A percentile compares a stretch with the other conserved stretches of the same genome.
These are phyloP conservation scores for Riparia riparia DNA, from an alignment of 2,113 vertebrate genomes.

Conservation along the genomic window DNA sequence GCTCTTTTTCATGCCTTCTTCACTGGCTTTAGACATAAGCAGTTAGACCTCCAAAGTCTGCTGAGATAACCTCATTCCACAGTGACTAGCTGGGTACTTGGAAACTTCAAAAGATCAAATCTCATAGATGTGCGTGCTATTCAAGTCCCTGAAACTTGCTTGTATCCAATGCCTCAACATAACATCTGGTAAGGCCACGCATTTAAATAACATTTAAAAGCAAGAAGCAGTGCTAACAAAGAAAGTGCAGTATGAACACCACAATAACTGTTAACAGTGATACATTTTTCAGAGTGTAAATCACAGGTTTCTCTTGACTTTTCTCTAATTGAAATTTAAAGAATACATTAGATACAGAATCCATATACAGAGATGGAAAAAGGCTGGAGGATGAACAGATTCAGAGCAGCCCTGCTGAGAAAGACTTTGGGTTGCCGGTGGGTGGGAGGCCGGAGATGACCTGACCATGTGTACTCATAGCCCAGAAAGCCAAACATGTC, in stretches of 20 bases:
- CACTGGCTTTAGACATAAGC: background rate
- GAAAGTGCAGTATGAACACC: background rate
- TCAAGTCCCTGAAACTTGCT: background rate
- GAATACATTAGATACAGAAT: background rate
- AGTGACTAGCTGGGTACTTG: background rate
- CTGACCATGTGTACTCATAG: rapidly evolving
- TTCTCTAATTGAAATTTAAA: background rate
- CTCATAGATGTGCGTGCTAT: background rate
- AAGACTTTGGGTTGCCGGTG: rapidly evolving
- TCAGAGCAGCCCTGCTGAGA: background rate
- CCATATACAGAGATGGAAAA: background rate
- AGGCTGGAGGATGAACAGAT: background rate
- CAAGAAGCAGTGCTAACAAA: background rate
- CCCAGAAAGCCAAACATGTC: background rate
- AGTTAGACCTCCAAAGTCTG: background rate
- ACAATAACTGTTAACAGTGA: background rate
- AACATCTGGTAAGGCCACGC: background rate
- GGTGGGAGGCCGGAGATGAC: background rate
- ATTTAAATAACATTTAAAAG: background rate
- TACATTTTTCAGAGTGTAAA: background rate
- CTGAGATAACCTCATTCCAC: background rate
- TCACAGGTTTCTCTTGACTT: background rate
- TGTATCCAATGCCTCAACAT: background rate
- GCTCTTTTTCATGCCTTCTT: background rate
- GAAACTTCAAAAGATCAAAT: background rate